Base-by-base conservation (phyloP, 2,113 vertebrate species). In the Sinocyclocheilus anshuiensis region DNA sequence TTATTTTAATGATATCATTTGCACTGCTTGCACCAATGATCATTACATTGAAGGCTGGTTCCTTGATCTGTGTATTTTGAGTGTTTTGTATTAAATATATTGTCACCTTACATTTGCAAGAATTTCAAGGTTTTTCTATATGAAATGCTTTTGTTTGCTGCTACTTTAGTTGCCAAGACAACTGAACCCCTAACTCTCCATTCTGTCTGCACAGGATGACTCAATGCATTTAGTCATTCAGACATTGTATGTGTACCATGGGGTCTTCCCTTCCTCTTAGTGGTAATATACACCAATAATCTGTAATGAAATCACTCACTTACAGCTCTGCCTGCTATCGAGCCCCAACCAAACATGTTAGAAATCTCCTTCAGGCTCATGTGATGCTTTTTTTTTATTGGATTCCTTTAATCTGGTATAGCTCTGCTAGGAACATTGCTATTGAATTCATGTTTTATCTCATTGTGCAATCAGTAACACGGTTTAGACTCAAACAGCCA, bases 281-380 rank as follows among this genome's bases (percentile, higher is more conserved):
- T 61, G 42, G 55, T 79, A 88, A 87, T 85, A 72, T 74, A 67
- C 36, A 36, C 69, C 39, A 63, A 82, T 80, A 87, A 87, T 85
- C 82, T 85, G 53, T 88, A 87, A 88, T 90, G 85, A 88, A 90
- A 90, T 87, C 85, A 83, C 29, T 71, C 78, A 61, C 29, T 77
- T 55, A 71, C 63, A 48, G 8, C 77, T 76, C 50, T 61, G 71
- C n/a, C 76, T 48, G 82, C 63, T 83, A n/a, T 87, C 75, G 15
- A 72, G 63, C 71, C 72, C 10, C 53, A 76, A 65, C 65, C 75
- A 55, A 76, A 84, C 77, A 63, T 36, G 33, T 45, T 24, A 24
- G 71, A 81, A 61, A 59, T 55, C 59, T 78, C 74, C 71, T 84
- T 13, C n/a, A 53, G 67, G 83, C 83, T 48, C 61, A 74, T 45